Base-by-base conservation (phyloP, 2,113 vertebrate species). In the Pseudopodoces humilis region DNA sequence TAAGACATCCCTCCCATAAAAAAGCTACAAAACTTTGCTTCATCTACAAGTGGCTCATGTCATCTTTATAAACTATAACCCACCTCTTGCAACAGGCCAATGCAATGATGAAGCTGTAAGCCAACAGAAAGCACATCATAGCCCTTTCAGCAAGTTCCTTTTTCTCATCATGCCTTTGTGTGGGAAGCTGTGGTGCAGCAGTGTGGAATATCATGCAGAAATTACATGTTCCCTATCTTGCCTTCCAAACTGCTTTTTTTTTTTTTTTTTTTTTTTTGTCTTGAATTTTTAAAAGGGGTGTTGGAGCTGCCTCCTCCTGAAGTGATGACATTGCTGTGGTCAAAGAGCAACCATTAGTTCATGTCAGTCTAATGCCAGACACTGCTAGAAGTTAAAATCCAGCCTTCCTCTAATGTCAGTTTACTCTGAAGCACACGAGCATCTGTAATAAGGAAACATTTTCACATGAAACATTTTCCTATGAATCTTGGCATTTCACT, bases 371-470 rank as follows among this genome's bases (percentile, higher is more conserved):
- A 41, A 65, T 86, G 58, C 35, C 50, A 41, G 49, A 69, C n/a
- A 58, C 77, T 68, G 35, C 83, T 83, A 65, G 37, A 68, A 78
- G 44, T 53, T 49, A 88, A 94, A 86, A 62, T 65, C 24, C 59
- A 65, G 17, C 35, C 63, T 84, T 95, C 64, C 35, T 82, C 33
- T 79, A 77, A 37, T 37, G 70, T 58, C n/a, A 43, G 50, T 65
- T 97, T 96, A 46, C 63, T 67, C 52, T 89, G 84, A 83, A 79
- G 39, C 60, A 43, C 71, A 65, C 37, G 11, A 59, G 63, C 59
- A 94, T 91, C 81, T 69, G 55, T 94, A 98, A 98, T 96, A 99
- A 98, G 59, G 33, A 95, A 85, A 70, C 12, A 37, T 74, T 86
- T 89, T 89, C 78, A 71, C 87, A 44, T 63, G 67, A 83, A 94